A percentile compares a stretch with the other conserved stretches of the same genome.
Evolutionary conservation across 2,113 vertebrate species (phyloP).

Genomic region (Notothenia coriiceps): DNA sequence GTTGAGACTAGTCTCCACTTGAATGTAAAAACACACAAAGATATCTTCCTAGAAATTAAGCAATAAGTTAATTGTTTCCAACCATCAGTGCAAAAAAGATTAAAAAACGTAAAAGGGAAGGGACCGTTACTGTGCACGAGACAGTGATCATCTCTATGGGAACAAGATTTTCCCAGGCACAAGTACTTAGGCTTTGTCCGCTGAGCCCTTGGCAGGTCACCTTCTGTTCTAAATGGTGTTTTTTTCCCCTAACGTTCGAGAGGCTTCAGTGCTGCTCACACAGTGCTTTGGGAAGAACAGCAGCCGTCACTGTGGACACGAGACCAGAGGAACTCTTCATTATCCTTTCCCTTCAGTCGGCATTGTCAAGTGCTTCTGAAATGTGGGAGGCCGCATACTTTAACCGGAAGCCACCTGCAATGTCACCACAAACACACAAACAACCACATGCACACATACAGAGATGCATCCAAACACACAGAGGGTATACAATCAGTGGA

Average conservation of each 20-base stretch:
- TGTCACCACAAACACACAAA: background rate
- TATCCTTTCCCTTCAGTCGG: slow-evolving; percentile 85
- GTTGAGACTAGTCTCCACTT: background rate
- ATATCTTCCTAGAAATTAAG: slow-evolving; percentile 51
- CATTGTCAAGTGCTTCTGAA: slow-evolving; percentile 92
- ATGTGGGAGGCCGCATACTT: slow-evolving; percentile 91
- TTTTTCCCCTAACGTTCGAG: slow-evolving; percentile 19
- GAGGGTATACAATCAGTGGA: slow-evolving; percentile 22
- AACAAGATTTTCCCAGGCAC: slow-evolving; percentile 58
- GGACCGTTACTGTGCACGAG: slow-evolving; percentile 21
- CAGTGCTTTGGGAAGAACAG: slow-evolving; percentile 10
- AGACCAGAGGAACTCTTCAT: slow-evolving; percentile 11
- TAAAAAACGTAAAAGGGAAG: slow-evolving; percentile 55
- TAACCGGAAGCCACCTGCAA: slow-evolving; percentile 91
- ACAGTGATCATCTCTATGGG: slow-evolving; percentile 36
- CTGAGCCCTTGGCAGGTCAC: slow-evolving; percentile 42
- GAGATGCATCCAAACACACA: slow-evolving; percentile 39
- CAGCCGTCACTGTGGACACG: slow-evolving; percentile 2
- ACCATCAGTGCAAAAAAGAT: slow-evolving; percentile 76
- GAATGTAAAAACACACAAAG: slow-evolving; percentile 42
- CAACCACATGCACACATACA: slow-evolving; percentile 24
- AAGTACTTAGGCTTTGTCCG: slow-evolving; percentile 48
- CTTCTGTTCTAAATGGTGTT: slow-evolving; percentile 18
- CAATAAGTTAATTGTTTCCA: slow-evolving; percentile 70
- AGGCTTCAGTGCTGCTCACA: slow-evolving; percentile 18